Base-by-base conservation (phyloP, 2,113 vertebrate genomes). In the Menura novaehollandiae region DNA sequence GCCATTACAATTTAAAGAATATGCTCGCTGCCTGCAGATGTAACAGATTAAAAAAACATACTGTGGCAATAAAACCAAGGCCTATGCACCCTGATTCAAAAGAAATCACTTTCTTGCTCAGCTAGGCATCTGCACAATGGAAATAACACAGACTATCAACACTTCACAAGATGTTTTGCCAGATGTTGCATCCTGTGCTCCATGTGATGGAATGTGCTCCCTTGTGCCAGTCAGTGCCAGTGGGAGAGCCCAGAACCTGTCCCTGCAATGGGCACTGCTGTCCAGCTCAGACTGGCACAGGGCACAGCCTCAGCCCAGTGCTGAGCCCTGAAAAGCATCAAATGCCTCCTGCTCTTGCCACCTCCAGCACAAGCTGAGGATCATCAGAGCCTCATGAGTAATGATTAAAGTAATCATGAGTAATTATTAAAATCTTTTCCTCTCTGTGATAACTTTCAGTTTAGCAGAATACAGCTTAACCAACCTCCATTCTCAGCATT, bases 1-100 rank as follows among this genome's bases (percentile, higher is more conserved):
- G 7, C 64, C 85, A 53, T 6, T 49, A 71, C 33, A 94, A 46
- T 46, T 77, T 41, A 94, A 91, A 89, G 68, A 46, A 35, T 41
- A n/a, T 81, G 76, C 85, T 95, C 47, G 46, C 79, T 92, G 63
- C 90, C 93, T 97, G 91, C 51, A 93, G 86, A 63, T 56, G 76
- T 63, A 89, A 88, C 60, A 92, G 81, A 91, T 32, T 78, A 43
- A 28, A 85, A 81, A 80, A 35, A 3, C 39, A 28, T 9, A 12
- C 39, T 28, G 37, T 27, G 41, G 39, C 37, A 37, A 55, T 27
- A n/a, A 44, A 83, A n/a, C 11, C 44, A 66, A 69, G 72, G 30
- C 28, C 81, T 43, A 0, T 6, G 26, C 41, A 14, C 20, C 26
- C 17, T 33, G 4, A 28, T 66, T 11, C 72, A 69, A 39, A 55